These are phyloP conservation scores for Sycophila texana DNA, from an alignment of 2,888 invertebrate genomes.

Conservation along the genomic window DNA sequence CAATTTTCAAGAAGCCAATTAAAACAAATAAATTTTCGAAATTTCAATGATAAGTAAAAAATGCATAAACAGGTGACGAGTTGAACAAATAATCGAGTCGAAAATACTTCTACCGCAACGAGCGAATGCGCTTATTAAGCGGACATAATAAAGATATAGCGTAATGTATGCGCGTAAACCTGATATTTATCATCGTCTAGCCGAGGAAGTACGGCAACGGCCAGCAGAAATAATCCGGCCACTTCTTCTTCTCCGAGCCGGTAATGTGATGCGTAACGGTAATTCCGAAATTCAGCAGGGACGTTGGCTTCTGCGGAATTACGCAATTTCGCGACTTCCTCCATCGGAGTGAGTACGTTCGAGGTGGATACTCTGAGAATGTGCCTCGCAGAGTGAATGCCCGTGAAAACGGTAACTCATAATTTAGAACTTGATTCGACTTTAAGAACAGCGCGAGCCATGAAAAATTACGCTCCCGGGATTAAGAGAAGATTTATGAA, in stretches of 20 bases:
- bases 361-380: not conserved
- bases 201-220: not conserved
- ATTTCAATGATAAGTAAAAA: too few relatives aligned
- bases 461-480: too few relatives aligned
- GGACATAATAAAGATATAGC: too few relatives aligned
- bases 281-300: conserved; percentile 24
- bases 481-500: too few relatives aligned
- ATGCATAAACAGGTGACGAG: too few relatives aligned
- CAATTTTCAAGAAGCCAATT: too few relatives aligned
- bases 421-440: conserved; percentile 10
- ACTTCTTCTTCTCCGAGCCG: not conserved
- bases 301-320: conserved; percentile 43
- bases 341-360: not conserved
- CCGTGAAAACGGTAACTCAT: conserved; percentile 4
- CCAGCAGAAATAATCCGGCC: not conserved
- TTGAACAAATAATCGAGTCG: too few relatives aligned
- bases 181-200: not conserved
- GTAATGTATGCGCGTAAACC: too few relatives aligned
- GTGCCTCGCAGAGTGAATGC: not conserved
- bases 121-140: too few relatives aligned
- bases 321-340: conserved; percentile 51
- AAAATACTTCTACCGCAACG: too few relatives aligned
- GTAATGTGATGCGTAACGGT: conserved; percentile 44
- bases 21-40: too few relatives aligned
- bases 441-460: too few relatives aligned